These are phyloP conservation scores for Sorex fumeus DNA, from an alignment of 2,113 vertebrate genomes.

Conservation along the genomic window DNA sequence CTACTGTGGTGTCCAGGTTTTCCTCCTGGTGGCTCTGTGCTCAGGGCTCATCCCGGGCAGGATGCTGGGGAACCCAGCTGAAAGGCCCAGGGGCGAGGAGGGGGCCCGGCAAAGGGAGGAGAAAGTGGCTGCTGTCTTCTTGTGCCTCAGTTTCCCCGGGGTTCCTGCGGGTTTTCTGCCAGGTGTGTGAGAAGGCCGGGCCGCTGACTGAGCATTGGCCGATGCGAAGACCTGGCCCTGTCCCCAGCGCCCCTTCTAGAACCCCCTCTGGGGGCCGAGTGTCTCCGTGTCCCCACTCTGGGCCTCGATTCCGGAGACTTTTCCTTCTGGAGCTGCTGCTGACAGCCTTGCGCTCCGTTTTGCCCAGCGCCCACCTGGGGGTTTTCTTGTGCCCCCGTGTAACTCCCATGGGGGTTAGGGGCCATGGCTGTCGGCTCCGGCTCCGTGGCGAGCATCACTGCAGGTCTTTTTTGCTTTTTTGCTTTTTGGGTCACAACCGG, in stretches of 20 bases:
- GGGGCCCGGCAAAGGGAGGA: neutral
- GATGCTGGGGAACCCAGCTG: no score
- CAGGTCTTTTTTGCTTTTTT: no score
- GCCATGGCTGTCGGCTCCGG: no score
- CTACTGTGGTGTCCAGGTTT: no score
- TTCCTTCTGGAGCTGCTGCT: neutral
- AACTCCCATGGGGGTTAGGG: neutral
- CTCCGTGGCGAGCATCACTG: no score
- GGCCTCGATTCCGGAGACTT: neutral
- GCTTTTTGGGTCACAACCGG: no score
- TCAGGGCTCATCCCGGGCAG: no score
- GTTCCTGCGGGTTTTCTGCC: neutral
- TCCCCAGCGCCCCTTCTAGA: neutral
- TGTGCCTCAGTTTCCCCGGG: neutral
- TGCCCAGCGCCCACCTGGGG: neutral
- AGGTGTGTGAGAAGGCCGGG: neutral
- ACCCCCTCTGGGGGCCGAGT: neutral
- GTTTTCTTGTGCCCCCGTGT: constrained; percentile 65
- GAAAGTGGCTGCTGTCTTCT: neutral
- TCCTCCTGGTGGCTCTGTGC: no score
- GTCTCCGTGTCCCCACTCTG: neutral
- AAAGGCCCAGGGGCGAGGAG: neutral
- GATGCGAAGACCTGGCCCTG: accelerated
- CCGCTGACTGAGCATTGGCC: neutral
- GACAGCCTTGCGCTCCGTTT: neutral